phyloP scores from a whole-genome alignment of 2,888 invertebrate genomes.

The Luperina nickerlii region DNA sequence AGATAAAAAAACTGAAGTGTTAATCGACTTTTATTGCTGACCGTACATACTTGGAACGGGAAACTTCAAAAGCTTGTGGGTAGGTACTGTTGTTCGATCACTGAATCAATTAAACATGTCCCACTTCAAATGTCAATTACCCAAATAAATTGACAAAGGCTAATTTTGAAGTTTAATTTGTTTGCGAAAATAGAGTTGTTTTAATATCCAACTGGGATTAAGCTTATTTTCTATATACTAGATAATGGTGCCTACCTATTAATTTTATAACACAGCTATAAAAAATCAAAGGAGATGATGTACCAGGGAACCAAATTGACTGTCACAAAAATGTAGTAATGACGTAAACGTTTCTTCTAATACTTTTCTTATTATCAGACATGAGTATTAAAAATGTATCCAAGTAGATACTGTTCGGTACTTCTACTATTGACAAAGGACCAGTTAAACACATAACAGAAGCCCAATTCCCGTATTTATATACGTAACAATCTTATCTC shows the following conservation, averaged over 20 bases:
- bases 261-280: not conserved
- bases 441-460: conserved; percentile 18
- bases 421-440: conserved; percentile 3
- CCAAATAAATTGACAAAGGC: conserved; percentile 23
- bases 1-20: too few relatives aligned
- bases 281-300: too few relatives aligned
- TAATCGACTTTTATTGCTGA: too few relatives aligned
- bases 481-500: not conserved
- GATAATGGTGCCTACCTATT: not conserved
- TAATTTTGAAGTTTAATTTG: conserved; percentile 5
- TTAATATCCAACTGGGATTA: not conserved
- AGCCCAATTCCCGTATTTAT: not conserved
- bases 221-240: not conserved
- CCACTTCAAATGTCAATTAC: conserved; percentile 23
- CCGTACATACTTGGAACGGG: too few relatives aligned
- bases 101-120: conserved; percentile 24
- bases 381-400: not conserved
- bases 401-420: not conserved
- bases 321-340: not conserved
- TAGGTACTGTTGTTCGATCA: not conserved
- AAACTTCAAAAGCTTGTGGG: not conserved
- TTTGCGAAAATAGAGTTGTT: conserved; percentile 7
- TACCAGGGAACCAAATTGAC: not conserved
- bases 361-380: not conserved
- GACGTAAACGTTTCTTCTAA: not conserved